Percentiles rank a stretch among this genome's conserved stretches.
Evolutionary conservation across 2,888 invertebrate genomes (phyloP).

Genomic region (Plagodis dolabraria): DNA sequence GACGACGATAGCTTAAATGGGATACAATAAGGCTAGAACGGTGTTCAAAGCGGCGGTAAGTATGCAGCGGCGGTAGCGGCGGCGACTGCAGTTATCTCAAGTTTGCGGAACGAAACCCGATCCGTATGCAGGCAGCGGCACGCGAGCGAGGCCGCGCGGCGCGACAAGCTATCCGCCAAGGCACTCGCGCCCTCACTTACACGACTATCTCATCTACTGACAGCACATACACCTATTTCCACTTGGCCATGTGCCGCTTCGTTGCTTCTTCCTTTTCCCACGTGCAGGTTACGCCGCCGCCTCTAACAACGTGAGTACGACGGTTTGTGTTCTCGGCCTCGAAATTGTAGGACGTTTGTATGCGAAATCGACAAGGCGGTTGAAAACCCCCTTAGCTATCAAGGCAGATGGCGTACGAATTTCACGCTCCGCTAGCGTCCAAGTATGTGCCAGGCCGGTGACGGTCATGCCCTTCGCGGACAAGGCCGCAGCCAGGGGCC

Average conservation of each 20-base stretch:
- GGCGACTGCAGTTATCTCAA: conserved; percentile 71
- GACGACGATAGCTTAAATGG: conserved; percentile 62
- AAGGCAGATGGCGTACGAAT: conserved; percentile 38
- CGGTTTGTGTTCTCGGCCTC: no score
- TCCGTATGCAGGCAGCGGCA: conserved; percentile 69
- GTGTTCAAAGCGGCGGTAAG: conserved; percentile 68
- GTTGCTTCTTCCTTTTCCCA: conserved; percentile 48
- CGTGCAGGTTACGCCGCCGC: neutral
- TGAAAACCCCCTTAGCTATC: conserved; percentile 7
- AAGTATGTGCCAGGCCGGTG: conserved; percentile 39
- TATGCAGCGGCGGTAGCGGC: conserved; percentile 60
- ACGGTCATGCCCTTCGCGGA: conserved; percentile 37
- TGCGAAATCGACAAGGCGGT: no score
- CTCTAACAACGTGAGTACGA: neutral
- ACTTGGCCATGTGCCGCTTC: conserved; percentile 32
- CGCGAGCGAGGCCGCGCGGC: conserved; percentile 68
- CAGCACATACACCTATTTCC: neutral
- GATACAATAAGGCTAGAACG: conserved; percentile 66
- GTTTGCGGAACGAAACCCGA: conserved; percentile 82
- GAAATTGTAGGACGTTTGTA: no score
- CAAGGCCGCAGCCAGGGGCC: conserved; percentile 55
- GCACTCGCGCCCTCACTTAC: conserved; percentile 41
- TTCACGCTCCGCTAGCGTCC: conserved; percentile 49
- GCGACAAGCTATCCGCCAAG: conserved; percentile 1
- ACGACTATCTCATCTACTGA: conserved; percentile 31